phyloP scores from a whole-genome alignment of 92 coral and sea anemone genomes.

The Montipora capitata region DNA sequence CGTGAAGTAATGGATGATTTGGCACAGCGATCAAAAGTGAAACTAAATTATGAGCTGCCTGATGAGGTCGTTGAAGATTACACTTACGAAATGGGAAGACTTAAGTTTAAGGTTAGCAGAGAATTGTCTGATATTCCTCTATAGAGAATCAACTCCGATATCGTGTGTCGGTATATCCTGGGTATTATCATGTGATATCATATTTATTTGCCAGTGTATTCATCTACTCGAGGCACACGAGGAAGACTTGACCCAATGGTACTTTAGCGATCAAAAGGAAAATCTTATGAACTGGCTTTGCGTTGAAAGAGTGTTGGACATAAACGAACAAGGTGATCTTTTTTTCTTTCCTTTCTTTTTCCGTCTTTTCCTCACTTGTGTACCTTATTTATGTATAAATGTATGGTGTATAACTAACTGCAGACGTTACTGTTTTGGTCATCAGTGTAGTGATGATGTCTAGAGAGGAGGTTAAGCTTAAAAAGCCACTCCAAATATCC shows the following conservation, averaged over 20 bases:
- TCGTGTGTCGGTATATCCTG: background rate
- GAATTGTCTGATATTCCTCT: background rate
- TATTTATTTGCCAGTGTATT: slow-evolving; percentile 77
- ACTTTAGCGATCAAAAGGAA: slow-evolving; percentile 82
- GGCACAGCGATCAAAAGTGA: slow-evolving; percentile 83
- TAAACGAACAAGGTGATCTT: slow-evolving; percentile 77
- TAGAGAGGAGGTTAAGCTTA: too few relatives aligned
- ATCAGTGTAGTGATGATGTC: too few relatives aligned
- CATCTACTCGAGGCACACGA: slow-evolving; percentile 90
- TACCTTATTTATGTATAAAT: too few relatives aligned
- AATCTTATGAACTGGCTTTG: slow-evolving; percentile 90
- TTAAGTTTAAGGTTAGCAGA: slow-evolving; percentile 90
- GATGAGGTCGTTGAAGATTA: slow-evolving; percentile 93
- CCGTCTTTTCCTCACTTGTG: too few relatives aligned
- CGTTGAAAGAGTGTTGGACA: slow-evolving; percentile 73
- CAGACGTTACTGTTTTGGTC: too few relatives aligned
- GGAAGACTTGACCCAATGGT: slow-evolving; percentile 94
- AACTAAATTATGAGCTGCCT: slow-evolving; percentile 89
- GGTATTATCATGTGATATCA: background rate
- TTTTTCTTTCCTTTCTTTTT: background rate
- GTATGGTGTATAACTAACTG: too few relatives aligned
- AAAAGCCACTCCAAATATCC: too few relatives aligned
- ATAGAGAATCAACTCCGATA: background rate
- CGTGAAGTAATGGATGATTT: slow-evolving; percentile 95
- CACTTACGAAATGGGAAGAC: slow-evolving; percentile 92